Conservation (phyloP, 2,888 invertebrate genomes). For the Electrophaes corylata region DNA sequence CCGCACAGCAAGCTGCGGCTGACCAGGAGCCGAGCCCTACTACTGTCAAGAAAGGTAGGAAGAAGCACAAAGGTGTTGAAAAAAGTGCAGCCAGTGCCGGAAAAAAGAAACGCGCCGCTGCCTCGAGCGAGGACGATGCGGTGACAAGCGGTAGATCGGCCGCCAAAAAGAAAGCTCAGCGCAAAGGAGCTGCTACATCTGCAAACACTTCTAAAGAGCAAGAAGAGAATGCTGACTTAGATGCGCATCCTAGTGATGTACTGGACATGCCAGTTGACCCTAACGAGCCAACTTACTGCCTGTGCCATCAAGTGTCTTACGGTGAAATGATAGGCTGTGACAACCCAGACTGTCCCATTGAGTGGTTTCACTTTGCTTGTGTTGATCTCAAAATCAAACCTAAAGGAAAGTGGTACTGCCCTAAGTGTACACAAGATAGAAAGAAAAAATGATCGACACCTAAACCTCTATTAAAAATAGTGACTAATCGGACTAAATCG, state of each 20-base stretch:
- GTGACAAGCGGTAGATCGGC: conserved; percentile 67
- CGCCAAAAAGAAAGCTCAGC: conserved; percentile 73
- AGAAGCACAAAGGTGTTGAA: conserved; percentile 73
- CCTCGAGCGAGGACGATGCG: conserved; percentile 80
- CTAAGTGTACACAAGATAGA: conserved; percentile 93
- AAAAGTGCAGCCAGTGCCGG: conserved; percentile 68
- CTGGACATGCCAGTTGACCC: conserved; percentile 97
- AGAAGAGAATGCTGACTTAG: conserved; percentile 78
- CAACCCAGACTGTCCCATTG: conserved; percentile 94
- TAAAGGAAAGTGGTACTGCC: conserved; percentile 98
- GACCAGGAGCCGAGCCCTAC: conserved; percentile 74
- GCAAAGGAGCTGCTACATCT: conserved; percentile 67
- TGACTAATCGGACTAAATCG: conserved; percentile 72
- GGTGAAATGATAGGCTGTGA: conserved; percentile 99
- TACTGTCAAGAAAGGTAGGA: conserved; percentile 78
- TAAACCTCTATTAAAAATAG: conserved; percentile 61
- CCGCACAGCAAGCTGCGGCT: conserved; percentile 79
- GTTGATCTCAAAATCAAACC: conserved; percentile 95
- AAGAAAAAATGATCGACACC: conserved; percentile 88
- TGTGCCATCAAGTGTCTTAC: conserved; percentile 98
- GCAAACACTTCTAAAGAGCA: conserved; percentile 70
- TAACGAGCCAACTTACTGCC: conserved; percentile 98
- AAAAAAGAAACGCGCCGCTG: conserved; percentile 82
- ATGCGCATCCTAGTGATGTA: conserved; percentile 94
- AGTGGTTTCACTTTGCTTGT: conserved; percentile 98